Evolutionary conservation across 1,140 invertebrate species (phyloP).

Genomic region (Ephestia elutella): DNA sequence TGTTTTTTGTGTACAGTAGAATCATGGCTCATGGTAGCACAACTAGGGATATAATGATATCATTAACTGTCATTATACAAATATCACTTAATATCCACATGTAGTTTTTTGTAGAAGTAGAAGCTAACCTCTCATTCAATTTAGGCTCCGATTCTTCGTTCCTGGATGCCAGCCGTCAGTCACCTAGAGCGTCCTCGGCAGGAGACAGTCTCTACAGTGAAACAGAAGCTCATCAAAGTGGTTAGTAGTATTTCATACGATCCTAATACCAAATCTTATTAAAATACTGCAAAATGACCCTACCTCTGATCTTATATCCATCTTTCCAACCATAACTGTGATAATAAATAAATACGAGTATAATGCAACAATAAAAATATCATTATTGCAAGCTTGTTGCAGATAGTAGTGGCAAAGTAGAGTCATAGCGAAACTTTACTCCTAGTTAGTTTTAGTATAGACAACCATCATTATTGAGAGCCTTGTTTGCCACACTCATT

Average conservation of each 20-base stretch:
- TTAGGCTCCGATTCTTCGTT: conserved; percentile 65
- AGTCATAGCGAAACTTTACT: conserved; percentile 74
- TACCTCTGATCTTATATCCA: not conserved
- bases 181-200: conserved; percentile 61
- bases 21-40: too few species aligned
- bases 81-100: not conserved
- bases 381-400: conserved; percentile 42
- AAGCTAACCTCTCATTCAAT: conserved; percentile 21
- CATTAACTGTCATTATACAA: too few species aligned
- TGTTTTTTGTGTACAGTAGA: not conserved
- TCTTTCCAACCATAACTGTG: too few species aligned
- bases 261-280: not conserved
- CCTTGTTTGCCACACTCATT: conserved; percentile 66
- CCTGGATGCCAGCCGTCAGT: conserved; percentile 62
- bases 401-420: conserved; percentile 68
- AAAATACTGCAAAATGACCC: not conserved
- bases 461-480: conserved; percentile 38
- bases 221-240: conserved; percentile 69
- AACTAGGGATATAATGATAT: too few species aligned
- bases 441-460: conserved; percentile 49
- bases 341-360: not conserved
- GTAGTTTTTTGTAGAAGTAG: conserved; percentile 18
- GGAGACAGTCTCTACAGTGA: conserved; percentile 66
- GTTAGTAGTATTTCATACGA: conserved; percentile 37
- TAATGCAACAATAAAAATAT: conserved; percentile 7